Conservation (phyloP, 2,888 invertebrate genomes). For the Meganola albula region DNA sequence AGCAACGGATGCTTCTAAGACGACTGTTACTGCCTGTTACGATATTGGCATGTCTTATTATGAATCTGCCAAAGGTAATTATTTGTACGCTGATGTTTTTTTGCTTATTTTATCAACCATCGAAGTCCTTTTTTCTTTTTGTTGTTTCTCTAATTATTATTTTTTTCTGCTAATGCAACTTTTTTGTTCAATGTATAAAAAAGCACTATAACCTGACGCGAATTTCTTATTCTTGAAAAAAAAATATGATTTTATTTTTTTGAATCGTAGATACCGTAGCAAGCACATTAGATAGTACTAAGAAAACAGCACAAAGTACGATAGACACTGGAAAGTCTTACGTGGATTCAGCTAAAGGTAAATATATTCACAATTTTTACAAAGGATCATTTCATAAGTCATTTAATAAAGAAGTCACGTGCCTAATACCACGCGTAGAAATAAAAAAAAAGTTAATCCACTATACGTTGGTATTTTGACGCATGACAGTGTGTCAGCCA, state of each 20-base stretch:
- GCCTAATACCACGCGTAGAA: too few relatives aligned
- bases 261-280: conserved; percentile 52
- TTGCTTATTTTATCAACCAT: too few relatives aligned
- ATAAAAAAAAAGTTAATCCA: too few relatives aligned
- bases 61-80: conserved; percentile 46
- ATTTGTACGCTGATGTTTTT: conserved; percentile 2
- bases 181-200: too few relatives aligned
- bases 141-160: conserved; percentile 8
- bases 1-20: conserved; percentile 41
- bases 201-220: too few relatives aligned
- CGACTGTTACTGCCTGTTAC: conserved; percentile 48
- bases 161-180: too few relatives aligned
- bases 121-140: conserved; percentile 6
- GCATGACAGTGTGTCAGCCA: too few relatives aligned
- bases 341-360: conserved; percentile 59
- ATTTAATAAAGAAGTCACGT: too few relatives aligned
- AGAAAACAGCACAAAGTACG: conserved; percentile 61
- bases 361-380: conserved; percentile 11
- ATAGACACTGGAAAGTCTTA: conserved; percentile 50
- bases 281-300: conserved; percentile 59
- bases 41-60: conserved; percentile 51
- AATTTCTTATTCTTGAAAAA: too few relatives aligned
- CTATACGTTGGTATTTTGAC: too few relatives aligned
- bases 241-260: conserved; percentile 10
- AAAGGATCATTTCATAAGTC: too few relatives aligned